Evolutionary conservation across 1,140 invertebrate genomes (phyloP).

Genomic region (Lepidurus couesii): DNA sequence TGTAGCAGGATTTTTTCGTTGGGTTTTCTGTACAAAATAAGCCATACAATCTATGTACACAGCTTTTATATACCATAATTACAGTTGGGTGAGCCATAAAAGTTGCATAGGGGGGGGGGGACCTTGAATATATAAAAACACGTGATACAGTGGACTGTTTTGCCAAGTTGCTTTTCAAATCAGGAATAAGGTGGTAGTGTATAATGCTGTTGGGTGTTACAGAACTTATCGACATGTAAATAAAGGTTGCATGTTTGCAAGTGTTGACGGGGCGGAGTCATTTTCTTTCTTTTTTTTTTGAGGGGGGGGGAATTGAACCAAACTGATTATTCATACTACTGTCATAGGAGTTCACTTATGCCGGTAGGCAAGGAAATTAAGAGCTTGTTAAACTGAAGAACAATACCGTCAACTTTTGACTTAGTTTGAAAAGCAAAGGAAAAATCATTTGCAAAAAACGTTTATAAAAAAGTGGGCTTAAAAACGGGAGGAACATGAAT

Average conservation of each 20-base stretch:
- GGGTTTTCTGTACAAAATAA: slow-evolving; percentile 16
- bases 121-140: slow-evolving; percentile 4
- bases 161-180: slow-evolving; percentile 18
- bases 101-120: background rate
- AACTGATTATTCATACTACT: background rate
- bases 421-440: slow-evolving; percentile 11
- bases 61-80: slow-evolving; percentile 22
- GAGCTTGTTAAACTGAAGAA: background rate
- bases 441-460: background rate
- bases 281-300: background rate
- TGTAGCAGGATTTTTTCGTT: slow-evolving; percentile 7
- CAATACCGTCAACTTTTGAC: background rate
- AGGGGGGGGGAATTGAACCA: background rate
- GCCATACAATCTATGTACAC: slow-evolving; percentile 22
- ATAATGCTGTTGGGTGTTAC: background rate
- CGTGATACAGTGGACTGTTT: slow-evolving; percentile 12
- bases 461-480: background rate
- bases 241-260: background rate
- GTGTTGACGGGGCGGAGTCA: background rate
- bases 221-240: slow-evolving; percentile 5
- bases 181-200: slow-evolving; percentile 9
- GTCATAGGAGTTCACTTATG: background rate
- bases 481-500: background rate
- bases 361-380: background rate
- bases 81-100: slow-evolving; percentile 21